These are phyloP conservation scores for Columba janthina DNA, from an alignment of 2,113 vertebrate genomes.

Conservation along the genomic window DNA sequence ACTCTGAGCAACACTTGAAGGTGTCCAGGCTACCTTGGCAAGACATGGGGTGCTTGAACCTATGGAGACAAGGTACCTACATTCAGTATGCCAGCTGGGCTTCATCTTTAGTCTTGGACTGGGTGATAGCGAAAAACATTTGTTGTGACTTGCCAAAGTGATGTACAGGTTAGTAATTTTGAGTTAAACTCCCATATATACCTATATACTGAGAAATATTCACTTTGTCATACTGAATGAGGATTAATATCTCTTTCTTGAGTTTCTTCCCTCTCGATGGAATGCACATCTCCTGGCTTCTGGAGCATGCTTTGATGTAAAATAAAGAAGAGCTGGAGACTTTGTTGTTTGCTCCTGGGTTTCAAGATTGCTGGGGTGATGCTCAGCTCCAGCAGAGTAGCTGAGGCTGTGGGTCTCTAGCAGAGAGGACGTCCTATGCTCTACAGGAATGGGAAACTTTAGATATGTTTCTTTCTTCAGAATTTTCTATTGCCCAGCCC, in stretches of 20 bases:
- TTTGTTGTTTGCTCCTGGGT: neutral
- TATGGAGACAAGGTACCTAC: neutral
- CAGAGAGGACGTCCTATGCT: neutral
- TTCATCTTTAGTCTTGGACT: neutral
- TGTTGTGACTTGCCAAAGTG: neutral
- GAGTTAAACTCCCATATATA: neutral
- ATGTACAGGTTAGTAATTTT: neutral
- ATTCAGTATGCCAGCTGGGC: neutral
- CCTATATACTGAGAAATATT: neutral
- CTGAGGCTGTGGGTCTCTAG: neutral
- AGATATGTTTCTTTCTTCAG: neutral
- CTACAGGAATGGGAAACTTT: neutral
- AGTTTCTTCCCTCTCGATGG: neutral
- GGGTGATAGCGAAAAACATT: neutral
- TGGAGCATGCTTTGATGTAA: neutral
- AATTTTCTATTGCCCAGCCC: neutral
- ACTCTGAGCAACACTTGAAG: neutral
- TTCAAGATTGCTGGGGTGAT: neutral
- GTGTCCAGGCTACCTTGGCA: neutral
- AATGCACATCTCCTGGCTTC: neutral
- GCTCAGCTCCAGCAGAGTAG: neutral
- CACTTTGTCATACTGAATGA: neutral
- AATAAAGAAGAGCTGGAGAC: neutral
- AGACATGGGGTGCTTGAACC: neutral
- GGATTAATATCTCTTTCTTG: neutral